Evolutionary conservation across 53 echinoderm and acorn worm genomes (phyloP).

Genomic region (Arbacia lixula): DNA sequence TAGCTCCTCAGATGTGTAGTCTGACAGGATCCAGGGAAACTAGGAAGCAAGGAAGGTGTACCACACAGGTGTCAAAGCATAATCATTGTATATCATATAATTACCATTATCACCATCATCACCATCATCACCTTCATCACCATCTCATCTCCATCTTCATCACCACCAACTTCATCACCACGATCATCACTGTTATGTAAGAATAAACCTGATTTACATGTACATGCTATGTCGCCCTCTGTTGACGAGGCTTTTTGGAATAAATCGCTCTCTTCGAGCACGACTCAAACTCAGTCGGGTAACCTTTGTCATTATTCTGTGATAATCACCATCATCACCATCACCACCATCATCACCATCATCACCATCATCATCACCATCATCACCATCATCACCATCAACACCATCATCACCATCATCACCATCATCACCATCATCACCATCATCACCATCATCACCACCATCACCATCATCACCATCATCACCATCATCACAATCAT

Average conservation of each 20-base stretch:
- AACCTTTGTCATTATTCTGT: too few relatives aligned
- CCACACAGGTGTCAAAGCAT: neutral
- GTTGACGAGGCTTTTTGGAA: too few relatives aligned
- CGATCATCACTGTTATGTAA: too few relatives aligned
- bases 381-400: neutral
- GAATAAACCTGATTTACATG: too few relatives aligned
- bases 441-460: neutral
- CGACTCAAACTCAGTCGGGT: too few relatives aligned
- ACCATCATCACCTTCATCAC: neutral
- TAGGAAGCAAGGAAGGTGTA: conserved; percentile 17
- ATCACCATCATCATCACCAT: neutral
- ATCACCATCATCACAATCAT: neutral
- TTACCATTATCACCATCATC: neutral
- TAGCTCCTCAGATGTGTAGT: conserved; percentile 85
- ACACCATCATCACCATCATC: too few relatives aligned
- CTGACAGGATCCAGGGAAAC: conserved; percentile 97
- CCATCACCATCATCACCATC: neutral
- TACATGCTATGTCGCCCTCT: too few relatives aligned
- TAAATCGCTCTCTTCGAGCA: too few relatives aligned
- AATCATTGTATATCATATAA: too few relatives aligned
- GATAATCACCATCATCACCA: neutral
- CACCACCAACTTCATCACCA: neutral
- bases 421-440: neutral
- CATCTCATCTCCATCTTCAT: neutral
- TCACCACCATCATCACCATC: neutral